Conservation (phyloP, 2,888 invertebrate genomes). For the Plusia festucae region DNA sequence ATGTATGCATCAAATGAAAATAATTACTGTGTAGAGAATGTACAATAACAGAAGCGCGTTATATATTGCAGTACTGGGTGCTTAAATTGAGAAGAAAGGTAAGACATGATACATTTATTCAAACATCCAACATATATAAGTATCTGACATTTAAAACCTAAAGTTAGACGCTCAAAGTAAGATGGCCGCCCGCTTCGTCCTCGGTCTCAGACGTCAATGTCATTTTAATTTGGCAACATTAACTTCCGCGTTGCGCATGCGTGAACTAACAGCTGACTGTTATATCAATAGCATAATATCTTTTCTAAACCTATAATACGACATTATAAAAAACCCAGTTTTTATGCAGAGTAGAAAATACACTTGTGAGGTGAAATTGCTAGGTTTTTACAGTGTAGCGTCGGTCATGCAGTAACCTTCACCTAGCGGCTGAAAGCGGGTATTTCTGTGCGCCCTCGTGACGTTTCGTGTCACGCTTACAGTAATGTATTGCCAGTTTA, state of each 20-base stretch:
- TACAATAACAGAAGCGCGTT: too few species aligned
- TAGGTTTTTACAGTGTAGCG: slow-evolving; percentile 38
- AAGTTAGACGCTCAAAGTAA: slow-evolving; percentile 50
- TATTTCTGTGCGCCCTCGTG: slow-evolving; percentile 87
- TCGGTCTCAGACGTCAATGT: slow-evolving; percentile 61
- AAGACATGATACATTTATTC: not conserved
- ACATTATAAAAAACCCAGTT: slow-evolving; percentile 14
- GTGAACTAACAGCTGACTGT: slow-evolving; percentile 74
- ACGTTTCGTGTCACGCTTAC: slow-evolving; percentile 82
- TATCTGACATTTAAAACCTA: slow-evolving; percentile 51
- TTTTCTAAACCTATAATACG: slow-evolving; percentile 17
- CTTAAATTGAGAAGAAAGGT: not conserved
- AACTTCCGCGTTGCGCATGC: slow-evolving; percentile 72
- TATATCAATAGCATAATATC: slow-evolving; percentile 71
- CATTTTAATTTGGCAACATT: slow-evolving; percentile 68
- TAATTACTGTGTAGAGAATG: too few species aligned
- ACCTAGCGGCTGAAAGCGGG: slow-evolving; percentile 84
- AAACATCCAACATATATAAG: not conserved
- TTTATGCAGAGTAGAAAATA: slow-evolving; percentile 8
- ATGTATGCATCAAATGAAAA: too few species aligned
- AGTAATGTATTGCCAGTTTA: slow-evolving; percentile 70
- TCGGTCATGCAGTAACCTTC: slow-evolving; percentile 76
- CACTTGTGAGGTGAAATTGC: slow-evolving; percentile 18
- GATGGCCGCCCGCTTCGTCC: slow-evolving; percentile 42
- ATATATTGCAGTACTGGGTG: too few species aligned